Evolutionary conservation across 2,888 invertebrate genomes (phyloP).

Genomic region (Campaea margaritaria): DNA sequence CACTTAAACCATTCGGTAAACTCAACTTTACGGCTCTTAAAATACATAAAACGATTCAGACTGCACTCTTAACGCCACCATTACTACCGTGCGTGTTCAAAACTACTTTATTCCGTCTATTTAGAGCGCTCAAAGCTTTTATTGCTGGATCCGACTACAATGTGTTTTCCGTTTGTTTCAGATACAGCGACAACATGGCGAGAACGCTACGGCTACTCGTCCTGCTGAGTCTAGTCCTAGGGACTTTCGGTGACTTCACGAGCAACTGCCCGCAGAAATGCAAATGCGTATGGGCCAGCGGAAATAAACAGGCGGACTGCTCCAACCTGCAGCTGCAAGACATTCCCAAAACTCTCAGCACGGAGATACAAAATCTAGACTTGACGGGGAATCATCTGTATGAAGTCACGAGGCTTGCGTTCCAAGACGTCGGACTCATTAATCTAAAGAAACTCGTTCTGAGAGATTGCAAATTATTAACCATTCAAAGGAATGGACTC

Average conservation of each 20-base stretch:
- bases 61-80: slow-evolving; percentile 59
- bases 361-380: slow-evolving; percentile 89
- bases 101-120: slow-evolving; percentile 54
- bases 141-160: slow-evolving; percentile 36
- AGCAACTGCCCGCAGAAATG: slow-evolving; percentile 88
- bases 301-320: slow-evolving; percentile 94
- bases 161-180: slow-evolving; percentile 66
- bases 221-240: slow-evolving; percentile 57
- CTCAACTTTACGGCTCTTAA: slow-evolving; percentile 59
- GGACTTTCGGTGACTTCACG: slow-evolving; percentile 80
- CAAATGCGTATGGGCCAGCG: slow-evolving; percentile 94
- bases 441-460: slow-evolving; percentile 93
- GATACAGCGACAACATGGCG: slow-evolving; percentile 65
- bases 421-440: slow-evolving; percentile 88
- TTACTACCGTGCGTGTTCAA: slow-evolving; percentile 55
- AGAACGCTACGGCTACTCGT: slow-evolving; percentile 56
- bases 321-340: slow-evolving; percentile 86
- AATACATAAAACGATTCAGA: slow-evolving; percentile 57
- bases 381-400: slow-evolving; percentile 89
- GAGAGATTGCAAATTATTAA: slow-evolving; percentile 89
- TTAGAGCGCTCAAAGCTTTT: slow-evolving; percentile 38
- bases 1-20: slow-evolving; percentile 46
- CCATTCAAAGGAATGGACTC: slow-evolving; percentile 91
- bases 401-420: slow-evolving; percentile 88
- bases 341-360: slow-evolving; percentile 90